phyloP scores from a whole-genome alignment of 2,797 vertebrate genomes.

The Hyperoplus lanceolatus region DNA sequence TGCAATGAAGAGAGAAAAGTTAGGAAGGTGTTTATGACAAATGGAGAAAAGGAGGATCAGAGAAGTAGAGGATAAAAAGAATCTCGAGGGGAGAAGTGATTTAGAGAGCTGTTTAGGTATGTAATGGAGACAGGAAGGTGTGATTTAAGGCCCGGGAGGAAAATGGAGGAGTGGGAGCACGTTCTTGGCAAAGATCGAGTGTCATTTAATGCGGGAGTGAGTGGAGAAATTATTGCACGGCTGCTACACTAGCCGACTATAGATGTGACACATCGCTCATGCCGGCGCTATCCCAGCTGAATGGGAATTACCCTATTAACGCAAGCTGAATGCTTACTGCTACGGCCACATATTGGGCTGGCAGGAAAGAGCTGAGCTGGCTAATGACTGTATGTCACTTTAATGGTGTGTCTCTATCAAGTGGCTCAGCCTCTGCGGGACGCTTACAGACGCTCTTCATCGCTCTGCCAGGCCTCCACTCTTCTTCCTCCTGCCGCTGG shows the following conservation, averaged over 20 bases:
- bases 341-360: slow-evolving; percentile 59
- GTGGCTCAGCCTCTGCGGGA: slow-evolving; percentile 61
- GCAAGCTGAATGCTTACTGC: slow-evolving; percentile 73
- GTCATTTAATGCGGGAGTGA: slow-evolving; percentile 74
- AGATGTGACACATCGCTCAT: slow-evolving; percentile 75
- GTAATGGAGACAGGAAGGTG: slow-evolving; percentile 67
- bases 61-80: slow-evolving; percentile 48
- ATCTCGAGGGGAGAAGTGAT: slow-evolving; percentile 51
- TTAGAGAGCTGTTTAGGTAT: slow-evolving; percentile 51
- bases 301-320: slow-evolving; percentile 79
- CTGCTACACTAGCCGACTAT: slow-evolving; percentile 71
- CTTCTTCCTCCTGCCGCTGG: slow-evolving; percentile 41
- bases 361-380: slow-evolving; percentile 77
- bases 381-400: slow-evolving; percentile 75
- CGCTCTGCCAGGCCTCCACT: slow-evolving; percentile 42
- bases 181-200: slow-evolving; percentile 74
- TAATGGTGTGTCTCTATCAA: slow-evolving; percentile 75
- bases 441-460: slow-evolving; percentile 46
- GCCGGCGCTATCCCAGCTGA: slow-evolving; percentile 67
- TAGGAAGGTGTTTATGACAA: slow-evolving; percentile 30
- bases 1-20: slow-evolving; percentile 23
- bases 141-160: slow-evolving; percentile 62
- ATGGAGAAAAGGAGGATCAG: slow-evolving; percentile 23
- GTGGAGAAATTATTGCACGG: slow-evolving; percentile 72
- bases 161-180: slow-evolving; percentile 56